Percentiles rank a stretch among this genome's conserved stretches.
These are phyloP conservation scores for Scrobipalpa atriplicella DNA, from an alignment of 2,888 invertebrate species.

Conservation along the genomic window DNA sequence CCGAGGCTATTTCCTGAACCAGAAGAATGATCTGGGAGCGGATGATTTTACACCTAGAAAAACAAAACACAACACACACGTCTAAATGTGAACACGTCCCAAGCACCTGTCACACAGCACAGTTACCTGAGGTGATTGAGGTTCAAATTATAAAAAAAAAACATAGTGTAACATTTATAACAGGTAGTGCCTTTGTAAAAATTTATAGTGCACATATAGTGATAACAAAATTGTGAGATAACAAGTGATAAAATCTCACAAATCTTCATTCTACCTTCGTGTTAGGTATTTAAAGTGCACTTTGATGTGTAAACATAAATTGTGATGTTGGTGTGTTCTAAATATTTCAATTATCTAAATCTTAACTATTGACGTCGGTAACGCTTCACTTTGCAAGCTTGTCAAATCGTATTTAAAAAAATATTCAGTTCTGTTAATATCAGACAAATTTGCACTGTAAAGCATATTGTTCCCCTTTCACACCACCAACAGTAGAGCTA, in stretches of 20 bases:
- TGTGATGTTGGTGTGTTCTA: slow-evolving; percentile 11
- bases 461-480: background rate
- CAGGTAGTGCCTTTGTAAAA: background rate
- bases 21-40: slow-evolving; percentile 82
- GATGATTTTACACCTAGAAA: slow-evolving; percentile 83
- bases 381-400: slow-evolving; percentile 16
- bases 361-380: slow-evolving; percentile 15
- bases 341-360: background rate
- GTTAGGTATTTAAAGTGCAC: slow-evolving; percentile 14
- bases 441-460: background rate
- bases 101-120: slow-evolving; percentile 51
- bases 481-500: background rate
- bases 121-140: slow-evolving; percentile 24
- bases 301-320: slow-evolving; percentile 16
- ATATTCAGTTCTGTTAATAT: background rate
- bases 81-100: slow-evolving; percentile 65
- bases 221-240: slow-evolving; percentile 5
- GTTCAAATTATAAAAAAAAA: slow-evolving; percentile 14
- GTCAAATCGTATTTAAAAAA: background rate
- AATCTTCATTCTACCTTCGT: background rate
- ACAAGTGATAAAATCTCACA: slow-evolving; percentile 9
- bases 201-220: slow-evolving; percentile 10
- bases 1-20: slow-evolving; percentile 80
- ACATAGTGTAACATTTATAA: slow-evolving; percentile 9
- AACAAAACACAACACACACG: slow-evolving; percentile 75